Evolutionary conservation across 2,888 invertebrate species (phyloP).

Genomic region (Synergus japonicus): DNA sequence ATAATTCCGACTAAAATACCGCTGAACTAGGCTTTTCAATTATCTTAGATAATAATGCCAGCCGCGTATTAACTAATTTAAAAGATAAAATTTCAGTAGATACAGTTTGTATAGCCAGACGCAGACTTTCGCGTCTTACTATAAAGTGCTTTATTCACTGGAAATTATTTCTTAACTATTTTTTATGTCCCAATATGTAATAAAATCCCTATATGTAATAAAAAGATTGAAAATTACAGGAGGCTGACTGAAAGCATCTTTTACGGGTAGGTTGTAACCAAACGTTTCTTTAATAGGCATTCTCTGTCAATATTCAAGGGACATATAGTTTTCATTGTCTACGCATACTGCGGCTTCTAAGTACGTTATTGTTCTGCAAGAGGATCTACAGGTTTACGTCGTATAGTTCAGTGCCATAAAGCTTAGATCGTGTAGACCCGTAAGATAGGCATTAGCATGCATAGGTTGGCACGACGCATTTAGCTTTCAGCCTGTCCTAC

Average conservation of each 20-base stretch:
- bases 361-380: conserved; percentile 30
- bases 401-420: conserved; percentile 60
- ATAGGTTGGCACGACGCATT: conserved; percentile 70
- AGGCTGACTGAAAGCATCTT: neutral
- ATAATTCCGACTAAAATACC: neutral
- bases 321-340: conserved; percentile 36
- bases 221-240: neutral
- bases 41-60: too few species aligned
- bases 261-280: conserved; percentile 10
- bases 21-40: too few species aligned
- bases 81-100: too few species aligned
- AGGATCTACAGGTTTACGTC: conserved; percentile 63
- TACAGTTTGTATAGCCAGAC: too few species aligned
- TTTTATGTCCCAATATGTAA: neutral
- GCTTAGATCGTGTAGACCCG: conserved; percentile 63
- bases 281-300: conserved; percentile 26
- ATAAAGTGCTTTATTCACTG: neutral
- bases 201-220: neutral
- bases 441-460: conserved; percentile 73
- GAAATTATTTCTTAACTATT: neutral
- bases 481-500: conserved; percentile 57
- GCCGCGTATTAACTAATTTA: too few species aligned
- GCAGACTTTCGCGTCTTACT: neutral
- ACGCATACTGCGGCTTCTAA: neutral
- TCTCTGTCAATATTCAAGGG: conserved; percentile 25